These are phyloP conservation scores for Dasysyrphus tricinctus DNA, from an alignment of 2,888 invertebrate species.

Conservation along the genomic window DNA sequence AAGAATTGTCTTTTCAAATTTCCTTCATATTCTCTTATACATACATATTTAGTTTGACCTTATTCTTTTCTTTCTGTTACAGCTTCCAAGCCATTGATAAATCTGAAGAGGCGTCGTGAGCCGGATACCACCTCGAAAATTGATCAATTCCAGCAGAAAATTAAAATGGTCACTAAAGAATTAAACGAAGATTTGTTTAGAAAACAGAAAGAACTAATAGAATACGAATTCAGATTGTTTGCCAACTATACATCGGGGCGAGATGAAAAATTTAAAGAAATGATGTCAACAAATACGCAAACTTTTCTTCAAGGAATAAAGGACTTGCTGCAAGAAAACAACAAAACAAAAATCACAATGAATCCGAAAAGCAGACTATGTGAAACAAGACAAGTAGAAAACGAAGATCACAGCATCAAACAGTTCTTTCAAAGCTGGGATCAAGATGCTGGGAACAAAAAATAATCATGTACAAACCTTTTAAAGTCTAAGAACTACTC, in stretches of 20 bases:
- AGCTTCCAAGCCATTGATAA: neutral
- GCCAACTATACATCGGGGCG: slow-evolving; percentile 1
- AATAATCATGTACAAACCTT: neutral
- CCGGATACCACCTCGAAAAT: neutral
- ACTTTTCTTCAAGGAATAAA: neutral
- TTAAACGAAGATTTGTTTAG: slow-evolving; percentile 21
- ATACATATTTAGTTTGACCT: no score
- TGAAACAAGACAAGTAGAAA: neutral
- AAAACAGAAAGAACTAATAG: slow-evolving; percentile 28
- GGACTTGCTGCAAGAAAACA: neutral
- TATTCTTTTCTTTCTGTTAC: neutral
- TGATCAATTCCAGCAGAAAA: neutral
- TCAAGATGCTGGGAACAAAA: neutral
- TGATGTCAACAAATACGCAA: slow-evolving; percentile 9
- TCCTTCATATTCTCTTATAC: no score
- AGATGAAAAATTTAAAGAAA: slow-evolving; percentile 14
- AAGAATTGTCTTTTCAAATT: no score
- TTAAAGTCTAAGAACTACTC: neutral
- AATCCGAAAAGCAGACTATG: neutral
- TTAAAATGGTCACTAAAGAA: slow-evolving; percentile 16
- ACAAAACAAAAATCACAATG: neutral
- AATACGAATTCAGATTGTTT: slow-evolving; percentile 31
- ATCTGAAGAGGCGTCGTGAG: neutral
- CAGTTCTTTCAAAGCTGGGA: slow-evolving; percentile 22
- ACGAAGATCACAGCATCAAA: neutral